phyloP scores from a whole-genome alignment of 2,113 vertebrate genomes.

The Mastomys natalensis region DNA sequence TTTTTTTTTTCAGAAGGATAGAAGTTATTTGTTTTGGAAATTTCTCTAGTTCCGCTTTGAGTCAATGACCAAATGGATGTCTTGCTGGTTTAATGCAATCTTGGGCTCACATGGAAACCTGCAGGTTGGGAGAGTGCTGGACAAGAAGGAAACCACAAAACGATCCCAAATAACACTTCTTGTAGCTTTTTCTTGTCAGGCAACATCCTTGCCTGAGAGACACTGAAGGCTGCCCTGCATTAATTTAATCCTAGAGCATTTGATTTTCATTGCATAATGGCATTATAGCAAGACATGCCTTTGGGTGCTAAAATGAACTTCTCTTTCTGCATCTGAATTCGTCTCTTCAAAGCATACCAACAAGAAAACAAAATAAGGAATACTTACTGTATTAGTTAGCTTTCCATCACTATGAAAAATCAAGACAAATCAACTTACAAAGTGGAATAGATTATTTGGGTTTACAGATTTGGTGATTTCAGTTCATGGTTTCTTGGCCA shows the following conservation, averaged over 20 bases:
- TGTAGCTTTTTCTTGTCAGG: fast-evolving
- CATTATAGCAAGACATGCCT: neutral
- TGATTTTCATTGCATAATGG: neutral
- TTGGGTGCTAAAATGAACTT: neutral
- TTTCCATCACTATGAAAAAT: neutral
- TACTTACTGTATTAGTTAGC: neutral
- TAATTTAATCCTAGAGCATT: neutral
- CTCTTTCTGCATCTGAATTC: neutral
- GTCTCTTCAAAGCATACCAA: neutral
- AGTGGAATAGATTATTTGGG: neutral
- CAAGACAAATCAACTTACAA: neutral
- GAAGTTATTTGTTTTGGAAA: neutral
- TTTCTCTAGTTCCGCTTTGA: constrained; percentile 20
- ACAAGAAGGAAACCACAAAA: neutral
- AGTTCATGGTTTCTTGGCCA: neutral
- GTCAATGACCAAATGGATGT: neutral
- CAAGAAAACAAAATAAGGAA: neutral
- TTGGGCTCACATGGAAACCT: neutral
- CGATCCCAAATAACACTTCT: neutral
- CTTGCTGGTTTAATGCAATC: neutral
- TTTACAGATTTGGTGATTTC: neutral
- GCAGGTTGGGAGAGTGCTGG: neutral
- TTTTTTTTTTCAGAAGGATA: neutral
- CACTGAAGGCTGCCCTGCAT: neutral
- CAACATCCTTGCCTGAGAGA: neutral